A percentile compares a stretch with the other conserved stretches of the same genome.
These are phyloP conservation scores for Eretmocerus hayati DNA, from an alignment of 2,888 invertebrate genomes.

Conservation along the genomic window DNA sequence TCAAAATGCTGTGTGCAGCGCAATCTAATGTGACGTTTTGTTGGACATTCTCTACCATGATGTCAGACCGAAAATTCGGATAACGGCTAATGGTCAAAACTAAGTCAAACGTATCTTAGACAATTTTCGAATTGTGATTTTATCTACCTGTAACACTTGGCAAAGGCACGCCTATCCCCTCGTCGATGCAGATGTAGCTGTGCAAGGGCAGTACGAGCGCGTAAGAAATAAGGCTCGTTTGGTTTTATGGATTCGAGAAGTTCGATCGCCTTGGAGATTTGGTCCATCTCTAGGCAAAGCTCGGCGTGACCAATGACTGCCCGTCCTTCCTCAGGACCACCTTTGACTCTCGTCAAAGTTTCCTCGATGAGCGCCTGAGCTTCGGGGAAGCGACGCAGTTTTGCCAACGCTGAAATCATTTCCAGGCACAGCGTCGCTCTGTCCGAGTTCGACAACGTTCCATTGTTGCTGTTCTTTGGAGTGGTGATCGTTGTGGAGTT, in stretches of 20 bases:
- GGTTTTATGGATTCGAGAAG: slow-evolving; percentile 70
- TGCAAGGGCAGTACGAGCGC: slow-evolving; percentile 77
- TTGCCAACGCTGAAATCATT: slow-evolving; percentile 69
- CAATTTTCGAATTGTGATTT: too few relatives aligned
- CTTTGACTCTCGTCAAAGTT: slow-evolving; percentile 63
- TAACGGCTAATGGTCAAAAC: too few relatives aligned
- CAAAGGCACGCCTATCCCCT: slow-evolving; percentile 80
- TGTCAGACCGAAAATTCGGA: too few relatives aligned
- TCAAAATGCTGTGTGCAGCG: too few relatives aligned
- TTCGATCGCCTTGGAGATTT: slow-evolving; percentile 74
- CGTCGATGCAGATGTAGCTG: slow-evolving; percentile 81
- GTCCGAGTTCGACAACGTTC: slow-evolving; percentile 51
- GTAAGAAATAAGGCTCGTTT: slow-evolving; percentile 76
- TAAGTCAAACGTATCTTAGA: too few relatives aligned
- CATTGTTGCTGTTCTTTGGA: too few relatives aligned
- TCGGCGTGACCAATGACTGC: slow-evolving; percentile 82
- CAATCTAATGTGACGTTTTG: too few relatives aligned
- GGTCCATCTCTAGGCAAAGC: slow-evolving; percentile 69
- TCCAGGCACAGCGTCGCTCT: slow-evolving; percentile 83
- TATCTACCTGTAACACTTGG: slow-evolving; percentile 63
- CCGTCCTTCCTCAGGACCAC: slow-evolving; percentile 79
- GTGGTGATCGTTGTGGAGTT: neutral
- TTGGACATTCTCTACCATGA: too few relatives aligned
- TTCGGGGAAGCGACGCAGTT: slow-evolving; percentile 66
- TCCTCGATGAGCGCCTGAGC: slow-evolving; percentile 75